A percentile compares a stretch with the other conserved stretches of the same genome.
phyloP scores from a whole-genome alignment of 2,888 invertebrate genomes.

The Ophioninae sp. region DNA sequence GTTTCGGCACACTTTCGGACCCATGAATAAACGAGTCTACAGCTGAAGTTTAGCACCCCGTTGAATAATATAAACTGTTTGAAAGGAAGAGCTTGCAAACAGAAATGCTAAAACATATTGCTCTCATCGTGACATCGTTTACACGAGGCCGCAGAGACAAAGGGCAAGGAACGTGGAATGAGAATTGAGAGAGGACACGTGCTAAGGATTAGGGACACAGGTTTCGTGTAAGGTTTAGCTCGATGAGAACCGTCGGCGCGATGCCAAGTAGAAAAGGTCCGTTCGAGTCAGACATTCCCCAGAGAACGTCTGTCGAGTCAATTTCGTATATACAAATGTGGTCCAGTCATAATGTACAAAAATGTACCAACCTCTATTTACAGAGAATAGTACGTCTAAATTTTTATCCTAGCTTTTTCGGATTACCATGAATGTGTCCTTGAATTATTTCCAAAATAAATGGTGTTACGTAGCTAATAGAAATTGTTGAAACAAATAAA shows the following conservation, averaged over 20 bases:
- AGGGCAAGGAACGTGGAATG: not conserved
- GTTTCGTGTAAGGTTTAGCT: conserved; percentile 48
- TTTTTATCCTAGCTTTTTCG: too few relatives aligned
- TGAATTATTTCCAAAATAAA: too few relatives aligned
- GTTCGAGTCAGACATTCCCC: conserved; percentile 53
- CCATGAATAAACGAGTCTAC: not conserved
- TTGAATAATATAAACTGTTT: conserved; percentile 39
- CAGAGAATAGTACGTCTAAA: too few relatives aligned
- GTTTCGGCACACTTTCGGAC: not conserved
- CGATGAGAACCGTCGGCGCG: conserved; percentile 37
- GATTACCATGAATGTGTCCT: too few relatives aligned
- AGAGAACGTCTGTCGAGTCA: conserved; percentile 21
- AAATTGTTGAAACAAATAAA: too few relatives aligned
- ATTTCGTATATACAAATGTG: conserved; percentile 24
- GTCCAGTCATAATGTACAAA: not conserved
- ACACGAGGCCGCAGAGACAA: conserved; percentile 42
- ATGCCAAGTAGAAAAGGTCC: conserved; percentile 59
- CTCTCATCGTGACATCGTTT: conserved; percentile 51
- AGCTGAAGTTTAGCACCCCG: conserved; percentile 4
- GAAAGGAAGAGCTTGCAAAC: conserved; percentile 43
- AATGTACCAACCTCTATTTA: too few relatives aligned
- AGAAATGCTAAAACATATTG: conserved; percentile 23
- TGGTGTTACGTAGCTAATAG: too few relatives aligned
- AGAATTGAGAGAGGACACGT: conserved; percentile 37
- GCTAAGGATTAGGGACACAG: conserved; percentile 51